Evolutionary conservation across 1,140 invertebrate species (phyloP).

Genomic region (Lepidotrigona ventralis): DNA sequence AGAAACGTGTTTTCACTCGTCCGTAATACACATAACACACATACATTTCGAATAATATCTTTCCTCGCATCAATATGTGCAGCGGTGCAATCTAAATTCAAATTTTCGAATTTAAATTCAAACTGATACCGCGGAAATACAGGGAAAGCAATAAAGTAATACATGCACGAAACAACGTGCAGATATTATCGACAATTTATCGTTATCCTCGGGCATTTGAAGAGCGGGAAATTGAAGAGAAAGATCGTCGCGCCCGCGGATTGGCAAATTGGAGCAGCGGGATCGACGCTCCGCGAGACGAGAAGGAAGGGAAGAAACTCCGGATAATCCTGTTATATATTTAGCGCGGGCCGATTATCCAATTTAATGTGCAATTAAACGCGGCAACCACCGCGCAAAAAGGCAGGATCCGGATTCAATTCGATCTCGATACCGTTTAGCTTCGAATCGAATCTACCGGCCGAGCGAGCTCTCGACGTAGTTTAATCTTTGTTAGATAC

Average conservation of each 20-base stretch:
- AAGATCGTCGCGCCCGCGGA: not conserved
- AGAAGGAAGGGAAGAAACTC: not conserved
- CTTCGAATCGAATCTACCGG: slow-evolving; percentile 17
- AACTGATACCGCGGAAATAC: not conserved
- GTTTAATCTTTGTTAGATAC: slow-evolving; percentile 67
- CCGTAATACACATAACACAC: too few species aligned
- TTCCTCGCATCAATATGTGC: too few species aligned
- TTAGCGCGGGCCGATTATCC: not conserved
- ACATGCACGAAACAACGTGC: too few species aligned
- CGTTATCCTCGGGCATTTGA: not conserved
- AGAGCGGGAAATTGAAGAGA: not conserved
- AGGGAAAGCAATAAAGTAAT: not conserved
- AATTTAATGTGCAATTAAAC: slow-evolving; percentile 1
- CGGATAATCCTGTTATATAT: not conserved
- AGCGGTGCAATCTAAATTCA: too few species aligned
- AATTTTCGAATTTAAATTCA: not conserved
- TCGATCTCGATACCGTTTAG: not conserved
- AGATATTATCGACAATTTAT: not conserved
- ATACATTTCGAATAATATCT: too few species aligned
- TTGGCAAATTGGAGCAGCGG: not conserved
- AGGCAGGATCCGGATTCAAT: not conserved
- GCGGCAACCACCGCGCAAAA: not conserved
- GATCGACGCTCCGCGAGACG: not conserved
- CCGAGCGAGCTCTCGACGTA: slow-evolving; percentile 19
- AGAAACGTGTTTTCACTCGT: not conserved